Evolutionary conservation across 1,140 invertebrate species (phyloP), one percentile per base, ranked within the genome.

Genomic region (Glossosoma conforme): DNA sequence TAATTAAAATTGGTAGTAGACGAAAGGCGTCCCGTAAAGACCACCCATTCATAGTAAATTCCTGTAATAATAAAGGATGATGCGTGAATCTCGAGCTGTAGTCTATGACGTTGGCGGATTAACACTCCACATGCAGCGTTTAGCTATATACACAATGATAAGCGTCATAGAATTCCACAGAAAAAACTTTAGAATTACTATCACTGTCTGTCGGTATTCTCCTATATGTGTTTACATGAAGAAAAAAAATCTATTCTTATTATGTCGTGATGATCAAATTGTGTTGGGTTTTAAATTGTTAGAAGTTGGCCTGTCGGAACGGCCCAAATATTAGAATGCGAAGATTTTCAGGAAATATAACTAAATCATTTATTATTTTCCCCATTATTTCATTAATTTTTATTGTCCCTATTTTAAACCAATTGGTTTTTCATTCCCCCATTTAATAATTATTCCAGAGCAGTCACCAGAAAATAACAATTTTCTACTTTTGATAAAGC

Each of bases 331-430:
- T 53, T 54, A 65, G 36, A 21, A 66, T 42, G 55, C 48, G 52
- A 28, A 52, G 58, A 32, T 54, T 60, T 32, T 60, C 59, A 28
- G 54, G 53, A 52, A 63, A 60, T 13, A 66, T 44, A 24, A 60
- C n/a, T 18, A 66, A 60, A 50, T 65, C 59, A 50, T 65, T 66
- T 21, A 66, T 65, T 17, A 63, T 52, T 14, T 54, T 56, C 20
- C 55, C 49, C 52, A 49, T 60, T 14, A 66, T 44, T 32, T 65
- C 63, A 8, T 42, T 10, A 19, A 61, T 44, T 22, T 49, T 57
- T 14, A 64, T 56, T 35, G 54, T 52, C 35, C 61, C 6, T 54
- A 38, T 32, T 62, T 56, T 13, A 44, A 28, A 60, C 62, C 63
- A 18, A 50, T 45, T 9, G 36, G 17, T 42, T 56, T 41, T 22